phyloP scores from a whole-genome alignment of 1,140 invertebrate genomes.

The Drosophila tsacasi region DNA sequence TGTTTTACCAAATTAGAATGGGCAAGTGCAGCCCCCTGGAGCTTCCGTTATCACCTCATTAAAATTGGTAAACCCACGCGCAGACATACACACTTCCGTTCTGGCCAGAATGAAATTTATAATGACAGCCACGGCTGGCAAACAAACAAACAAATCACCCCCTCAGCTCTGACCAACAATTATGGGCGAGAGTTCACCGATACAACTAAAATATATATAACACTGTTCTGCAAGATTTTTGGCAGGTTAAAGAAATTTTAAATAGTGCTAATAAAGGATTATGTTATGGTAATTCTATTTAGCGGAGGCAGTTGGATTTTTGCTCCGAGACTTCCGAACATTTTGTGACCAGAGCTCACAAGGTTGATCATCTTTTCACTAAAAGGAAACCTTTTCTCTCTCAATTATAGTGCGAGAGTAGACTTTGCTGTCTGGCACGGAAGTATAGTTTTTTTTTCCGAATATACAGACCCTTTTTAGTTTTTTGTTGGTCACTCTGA shows the following conservation, averaged over 20 bases:
- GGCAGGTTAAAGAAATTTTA: not conserved
- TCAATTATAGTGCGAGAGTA: too few species aligned
- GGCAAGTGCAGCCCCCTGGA: slow-evolving; percentile 2
- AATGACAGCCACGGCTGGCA: slow-evolving; percentile 71
- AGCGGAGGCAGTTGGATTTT: too few species aligned
- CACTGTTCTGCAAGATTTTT: not conserved
- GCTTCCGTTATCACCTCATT: slow-evolving; percentile 68
- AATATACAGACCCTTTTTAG: too few species aligned
- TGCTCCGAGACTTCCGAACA: too few species aligned
- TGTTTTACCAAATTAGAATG: slow-evolving; percentile 23
- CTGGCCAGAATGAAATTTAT: slow-evolving; percentile 72
- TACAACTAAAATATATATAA: slow-evolving; percentile 60
- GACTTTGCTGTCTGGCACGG: too few species aligned
- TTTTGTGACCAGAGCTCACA: too few species aligned
- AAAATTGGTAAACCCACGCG: slow-evolving; percentile 54
- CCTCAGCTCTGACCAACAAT: slow-evolving; percentile 46
- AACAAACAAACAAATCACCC: slow-evolving; percentile 42
- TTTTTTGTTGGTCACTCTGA: too few species aligned
- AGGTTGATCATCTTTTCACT: too few species aligned
- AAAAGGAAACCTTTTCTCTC: too few species aligned
- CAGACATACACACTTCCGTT: slow-evolving; percentile 48
- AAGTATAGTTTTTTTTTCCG: too few species aligned
- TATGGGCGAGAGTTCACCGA: slow-evolving; percentile 67
- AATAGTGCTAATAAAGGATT: too few species aligned
- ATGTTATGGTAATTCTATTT: too few species aligned